These are phyloP conservation scores for Toxotes lorentzi DNA, from an alignment of 2,797 vertebrate genomes.

Conservation along the genomic window DNA sequence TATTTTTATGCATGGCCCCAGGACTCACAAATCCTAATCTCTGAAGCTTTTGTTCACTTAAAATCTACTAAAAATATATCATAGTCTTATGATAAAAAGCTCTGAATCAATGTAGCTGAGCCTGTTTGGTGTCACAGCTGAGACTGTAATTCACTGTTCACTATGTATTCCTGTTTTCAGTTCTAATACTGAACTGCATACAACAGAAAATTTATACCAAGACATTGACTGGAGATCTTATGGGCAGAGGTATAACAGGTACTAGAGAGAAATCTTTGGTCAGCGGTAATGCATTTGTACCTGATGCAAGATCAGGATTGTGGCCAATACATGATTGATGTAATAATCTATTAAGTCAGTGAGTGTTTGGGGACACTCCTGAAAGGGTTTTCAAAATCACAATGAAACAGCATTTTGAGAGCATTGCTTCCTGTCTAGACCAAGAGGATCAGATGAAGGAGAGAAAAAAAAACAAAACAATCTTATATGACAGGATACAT, in stretches of 20 bases:
- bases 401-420: conserved; percentile 29
- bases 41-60: conserved; percentile 4
- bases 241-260: neutral
- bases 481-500: neutral
- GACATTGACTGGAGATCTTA: neutral
- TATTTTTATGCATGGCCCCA: neutral
- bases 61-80: conserved; percentile 1
- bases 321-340: conserved; percentile 4
- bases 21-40: neutral
- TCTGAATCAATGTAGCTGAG: neutral
- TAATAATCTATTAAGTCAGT: neutral
- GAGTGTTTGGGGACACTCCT: conserved; percentile 7
- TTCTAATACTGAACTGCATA: neutral
- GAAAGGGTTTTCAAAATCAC: conserved; percentile 30
- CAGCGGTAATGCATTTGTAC: neutral
- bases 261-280: neutral
- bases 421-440: conserved; percentile 7
- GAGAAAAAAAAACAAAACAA: conserved; percentile 4
- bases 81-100: neutral
- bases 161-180: neutral
- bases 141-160: neutral
- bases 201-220: neutral
- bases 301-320: conserved; percentile 1
- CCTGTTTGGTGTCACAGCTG: neutral
- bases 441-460: neutral